These are phyloP conservation scores for Propsilocerus akamusi DNA, from an alignment of 1,140 invertebrate genomes.

Conservation along the genomic window DNA sequence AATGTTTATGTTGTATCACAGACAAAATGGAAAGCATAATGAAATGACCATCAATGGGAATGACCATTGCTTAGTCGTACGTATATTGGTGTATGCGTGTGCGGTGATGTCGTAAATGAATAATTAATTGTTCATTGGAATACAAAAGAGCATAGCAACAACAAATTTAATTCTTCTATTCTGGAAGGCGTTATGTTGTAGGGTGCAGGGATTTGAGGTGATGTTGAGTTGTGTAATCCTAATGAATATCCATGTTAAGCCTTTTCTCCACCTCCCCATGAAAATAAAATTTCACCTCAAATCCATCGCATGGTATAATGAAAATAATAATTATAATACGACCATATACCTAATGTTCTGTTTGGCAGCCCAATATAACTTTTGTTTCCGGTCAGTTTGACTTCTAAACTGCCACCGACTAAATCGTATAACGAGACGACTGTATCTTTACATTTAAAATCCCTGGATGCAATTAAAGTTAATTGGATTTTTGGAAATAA, in stretches of 20 bases:
- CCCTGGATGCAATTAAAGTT: not conserved
- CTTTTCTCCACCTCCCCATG: not conserved
- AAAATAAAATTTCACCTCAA: slow-evolving; percentile 5
- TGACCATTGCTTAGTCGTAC: no score
- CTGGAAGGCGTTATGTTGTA: no score
- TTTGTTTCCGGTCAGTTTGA: slow-evolving; percentile 32
- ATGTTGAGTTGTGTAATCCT: no score
- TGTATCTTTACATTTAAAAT: slow-evolving; percentile 33
- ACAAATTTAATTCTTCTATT: no score
- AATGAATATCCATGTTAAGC: not conserved
- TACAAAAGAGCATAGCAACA: not conserved
- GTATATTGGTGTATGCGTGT: no score
- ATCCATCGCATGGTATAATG: not conserved
- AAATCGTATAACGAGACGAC: slow-evolving; percentile 32
- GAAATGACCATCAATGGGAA: no score
- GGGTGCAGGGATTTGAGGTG: no score
- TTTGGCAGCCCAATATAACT: slow-evolving; percentile 34
- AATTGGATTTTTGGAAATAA: no score
- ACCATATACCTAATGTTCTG: slow-evolving; percentile 33
- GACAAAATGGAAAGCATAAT: no score
- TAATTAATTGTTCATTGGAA: not conserved
- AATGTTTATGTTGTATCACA: no score
- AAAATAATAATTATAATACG: slow-evolving; percentile 6
- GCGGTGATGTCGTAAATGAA: not conserved
- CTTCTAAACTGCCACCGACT: slow-evolving; percentile 30